These are phyloP conservation scores for Polydrusus pterygomalis DNA, from an alignment of 2,888 invertebrate genomes.

Conservation along the genomic window DNA sequence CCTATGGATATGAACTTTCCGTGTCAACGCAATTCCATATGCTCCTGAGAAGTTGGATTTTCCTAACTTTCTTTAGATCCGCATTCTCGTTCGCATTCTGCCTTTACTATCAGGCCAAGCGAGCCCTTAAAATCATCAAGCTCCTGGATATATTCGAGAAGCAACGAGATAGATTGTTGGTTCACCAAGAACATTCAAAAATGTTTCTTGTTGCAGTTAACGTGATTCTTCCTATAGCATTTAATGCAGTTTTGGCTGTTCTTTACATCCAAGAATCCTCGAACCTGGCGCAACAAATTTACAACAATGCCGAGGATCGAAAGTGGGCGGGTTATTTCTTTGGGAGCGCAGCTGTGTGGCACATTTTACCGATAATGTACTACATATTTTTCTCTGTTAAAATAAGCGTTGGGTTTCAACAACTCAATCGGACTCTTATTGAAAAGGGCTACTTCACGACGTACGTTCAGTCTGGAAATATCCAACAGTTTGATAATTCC, in stretches of 20 bases:
- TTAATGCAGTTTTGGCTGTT: not conserved
- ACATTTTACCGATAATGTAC: slow-evolving; percentile 50
- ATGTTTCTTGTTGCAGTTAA: not conserved
- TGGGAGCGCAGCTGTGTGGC: slow-evolving; percentile 56
- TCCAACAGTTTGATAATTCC: slow-evolving; percentile 15
- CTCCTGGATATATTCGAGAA: slow-evolving; percentile 58
- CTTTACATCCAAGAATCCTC: slow-evolving; percentile 22
- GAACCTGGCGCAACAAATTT: slow-evolving; percentile 8
- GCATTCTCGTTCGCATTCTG: slow-evolving; percentile 36
- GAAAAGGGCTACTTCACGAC: slow-evolving; percentile 36
- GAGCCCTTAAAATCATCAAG: slow-evolving; percentile 55
- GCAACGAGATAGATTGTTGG: slow-evolving; percentile 37
- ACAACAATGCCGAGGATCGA: not conserved
- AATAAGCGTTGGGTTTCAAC: slow-evolving; percentile 54
- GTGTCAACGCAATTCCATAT: slow-evolving; percentile 1
- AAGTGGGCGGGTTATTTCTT: slow-evolving; percentile 45
- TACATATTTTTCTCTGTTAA: slow-evolving; percentile 57
- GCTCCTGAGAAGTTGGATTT: slow-evolving; percentile 13
- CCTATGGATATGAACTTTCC: slow-evolving; percentile 14
- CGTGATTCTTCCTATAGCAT: slow-evolving; percentile 6
- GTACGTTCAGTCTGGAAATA: not conserved
- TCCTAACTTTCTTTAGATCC: slow-evolving; percentile 33
- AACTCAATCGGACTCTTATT: slow-evolving; percentile 54
- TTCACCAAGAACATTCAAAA: not conserved
- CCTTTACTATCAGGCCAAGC: slow-evolving; percentile 28